phyloP scores from a whole-genome alignment of 2,113 vertebrate species.

The Symphodus melops region DNA sequence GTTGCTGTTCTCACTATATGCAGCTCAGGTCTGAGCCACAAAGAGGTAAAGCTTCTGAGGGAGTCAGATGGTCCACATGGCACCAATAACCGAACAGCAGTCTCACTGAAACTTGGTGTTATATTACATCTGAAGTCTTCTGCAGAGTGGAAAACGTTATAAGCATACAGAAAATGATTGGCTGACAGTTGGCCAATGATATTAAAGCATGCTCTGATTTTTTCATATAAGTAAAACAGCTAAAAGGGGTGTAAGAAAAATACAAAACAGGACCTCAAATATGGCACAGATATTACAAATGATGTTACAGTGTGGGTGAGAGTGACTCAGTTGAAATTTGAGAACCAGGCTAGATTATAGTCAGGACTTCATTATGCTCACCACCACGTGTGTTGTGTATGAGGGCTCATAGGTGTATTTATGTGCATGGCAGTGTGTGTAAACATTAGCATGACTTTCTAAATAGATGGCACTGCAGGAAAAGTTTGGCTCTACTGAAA shows the following conservation, averaged over 20 bases:
- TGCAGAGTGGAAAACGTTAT: slow-evolving; percentile 9
- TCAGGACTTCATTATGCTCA: slow-evolving; percentile 33
- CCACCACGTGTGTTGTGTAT: slow-evolving; percentile 8
- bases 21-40: slow-evolving; percentile 55
- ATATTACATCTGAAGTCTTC: slow-evolving; percentile 18
- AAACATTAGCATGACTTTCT: slow-evolving; percentile 70
- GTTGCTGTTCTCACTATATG: slow-evolving; percentile 13
- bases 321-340: slow-evolving; percentile 4
- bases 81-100: slow-evolving; percentile 34
- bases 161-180: slow-evolving; percentile 33
- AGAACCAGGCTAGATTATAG: slow-evolving; percentile 24
- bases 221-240: slow-evolving; percentile 41
- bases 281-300: slow-evolving; percentile 47
- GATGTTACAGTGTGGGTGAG: slow-evolving; percentile 12
- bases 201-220: slow-evolving; percentile 54
- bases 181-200: slow-evolving; percentile 23
- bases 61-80: slow-evolving; percentile 38
- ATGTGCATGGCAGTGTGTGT: slow-evolving; percentile 59
- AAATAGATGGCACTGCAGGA: slow-evolving; percentile 76
- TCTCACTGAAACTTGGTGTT: slow-evolving; percentile 51
- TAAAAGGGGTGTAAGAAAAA: slow-evolving; percentile 29
- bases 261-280: slow-evolving; percentile 41
- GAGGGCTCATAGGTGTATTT: slow-evolving; percentile 20
- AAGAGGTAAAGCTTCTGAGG: slow-evolving; percentile 45
- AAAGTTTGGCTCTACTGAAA: slow-evolving; percentile 63